These are phyloP conservation scores for Nipponacmea schrenckii DNA, from an alignment of 2,888 invertebrate genomes.

Conservation along the genomic window DNA sequence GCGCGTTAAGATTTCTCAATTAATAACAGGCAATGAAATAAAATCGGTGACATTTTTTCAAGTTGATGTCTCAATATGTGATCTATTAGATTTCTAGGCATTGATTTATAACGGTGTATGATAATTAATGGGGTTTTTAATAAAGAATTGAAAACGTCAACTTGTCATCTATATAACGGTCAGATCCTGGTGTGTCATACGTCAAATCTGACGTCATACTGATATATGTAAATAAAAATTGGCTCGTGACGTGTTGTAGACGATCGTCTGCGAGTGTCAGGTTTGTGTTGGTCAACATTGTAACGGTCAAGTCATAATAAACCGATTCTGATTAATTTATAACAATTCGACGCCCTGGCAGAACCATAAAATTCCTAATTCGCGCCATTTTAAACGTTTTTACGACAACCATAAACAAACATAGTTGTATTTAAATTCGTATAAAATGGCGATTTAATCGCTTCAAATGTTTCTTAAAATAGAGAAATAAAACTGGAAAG, in stretches of 20 bases:
- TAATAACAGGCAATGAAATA: neutral
- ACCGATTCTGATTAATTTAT: too few relatives aligned
- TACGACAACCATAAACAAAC: neutral
- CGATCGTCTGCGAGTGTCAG: neutral
- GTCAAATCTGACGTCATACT: constrained; percentile 4
- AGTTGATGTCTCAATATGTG: too few relatives aligned
- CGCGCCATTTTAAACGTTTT: too few relatives aligned
- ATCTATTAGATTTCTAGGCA: neutral
- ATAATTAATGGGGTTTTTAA: neutral
- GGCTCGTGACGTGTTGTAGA: neutral
- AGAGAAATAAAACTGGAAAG: neutral
- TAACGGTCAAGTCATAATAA: too few relatives aligned
- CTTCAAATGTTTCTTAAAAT: neutral
- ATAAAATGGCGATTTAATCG: neutral
- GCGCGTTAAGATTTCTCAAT: neutral
- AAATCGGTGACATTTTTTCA: neutral
- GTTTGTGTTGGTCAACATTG: neutral
- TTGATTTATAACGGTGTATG: neutral
- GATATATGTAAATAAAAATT: constrained; percentile 6
- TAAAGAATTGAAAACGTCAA: constrained; percentile 3
- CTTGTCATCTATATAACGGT: neutral
- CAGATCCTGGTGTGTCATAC: neutral
- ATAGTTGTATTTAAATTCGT: neutral
- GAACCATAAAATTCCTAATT: too few relatives aligned
- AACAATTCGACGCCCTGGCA: too few relatives aligned